Evolutionary conservation across 2,797 vertebrate species (phyloP).

Genomic region (Melanogrammus aeglefinus): DNA sequence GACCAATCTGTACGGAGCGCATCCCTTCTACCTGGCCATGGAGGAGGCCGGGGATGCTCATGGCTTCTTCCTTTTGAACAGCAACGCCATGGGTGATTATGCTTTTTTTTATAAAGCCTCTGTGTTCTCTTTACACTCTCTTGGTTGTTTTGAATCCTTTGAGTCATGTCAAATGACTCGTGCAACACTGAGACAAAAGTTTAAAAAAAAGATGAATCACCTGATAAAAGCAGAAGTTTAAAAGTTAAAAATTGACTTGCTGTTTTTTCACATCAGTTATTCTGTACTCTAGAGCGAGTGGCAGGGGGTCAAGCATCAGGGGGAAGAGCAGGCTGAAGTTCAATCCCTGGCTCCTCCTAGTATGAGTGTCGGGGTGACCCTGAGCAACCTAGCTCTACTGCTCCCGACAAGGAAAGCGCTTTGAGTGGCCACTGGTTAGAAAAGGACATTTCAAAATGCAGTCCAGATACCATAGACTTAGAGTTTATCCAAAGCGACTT

Average conservation of each 20-base stretch:
- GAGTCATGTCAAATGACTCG: background rate
- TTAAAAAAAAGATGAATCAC: background rate
- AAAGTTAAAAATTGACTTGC: background rate
- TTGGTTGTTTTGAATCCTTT: background rate
- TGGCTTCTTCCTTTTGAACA: constrained; percentile 88
- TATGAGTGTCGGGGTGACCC: too few species aligned
- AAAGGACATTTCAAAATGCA: too few species aligned
- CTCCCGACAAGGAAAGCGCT: too few species aligned
- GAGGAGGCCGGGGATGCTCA: constrained; percentile 79
- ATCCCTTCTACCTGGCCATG: constrained; percentile 86
- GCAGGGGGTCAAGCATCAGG: too few species aligned
- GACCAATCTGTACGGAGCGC: constrained; percentile 83
- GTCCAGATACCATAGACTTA: too few species aligned
- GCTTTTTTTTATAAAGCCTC: background rate
- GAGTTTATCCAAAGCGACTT: too few species aligned
- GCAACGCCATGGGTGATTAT: constrained; percentile 84
- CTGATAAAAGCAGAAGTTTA: background rate
- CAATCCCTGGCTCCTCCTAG: too few species aligned
- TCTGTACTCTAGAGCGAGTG: background rate
- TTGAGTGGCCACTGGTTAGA: too few species aligned
- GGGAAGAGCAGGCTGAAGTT: too few species aligned
- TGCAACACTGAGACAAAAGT: background rate
- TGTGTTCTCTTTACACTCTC: background rate
- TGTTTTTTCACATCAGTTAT: background rate
- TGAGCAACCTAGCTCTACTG: too few species aligned